Base-by-base conservation (phyloP, 2,113 vertebrate genomes). In the Amphiprion ocellaris region DNA sequence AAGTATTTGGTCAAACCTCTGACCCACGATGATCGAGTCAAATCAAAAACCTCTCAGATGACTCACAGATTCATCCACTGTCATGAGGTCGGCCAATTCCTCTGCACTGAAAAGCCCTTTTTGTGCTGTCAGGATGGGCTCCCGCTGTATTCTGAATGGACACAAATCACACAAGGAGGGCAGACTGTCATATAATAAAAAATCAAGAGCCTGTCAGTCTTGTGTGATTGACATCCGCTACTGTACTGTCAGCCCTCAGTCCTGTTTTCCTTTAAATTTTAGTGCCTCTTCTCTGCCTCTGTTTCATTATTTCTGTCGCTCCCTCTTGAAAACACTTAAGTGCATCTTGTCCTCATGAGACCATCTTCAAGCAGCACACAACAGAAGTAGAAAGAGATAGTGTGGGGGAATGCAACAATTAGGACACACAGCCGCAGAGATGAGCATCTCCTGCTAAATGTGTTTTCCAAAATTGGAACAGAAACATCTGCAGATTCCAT, bases 11-110 rank as follows among this genome's bases (percentile, higher is more conserved):
- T 70, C 44, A 50, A 54, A 49, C 21, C 58, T 37, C 63, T 81
- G 56, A 83, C 82, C 79, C 79, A 54, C 64, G 33, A 66, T 64
- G 72, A 89, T 62, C 6, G 12, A 62, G 70, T 47, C 53, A n/a
- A 79, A 72, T 85, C 58, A 64, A 53, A 79, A 64, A 71, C 21
- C 50, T 62, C 64, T 74, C 73, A 9, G 24, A 53, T 77, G 82
- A 87, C 37, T 87, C 69, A 69, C 41, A 30, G 59, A 85, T 56
- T 85, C 68, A 37, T 46, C 16, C 28, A 1, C 70, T 72, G 62
- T 54, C 26, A 3, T 24, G 64, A 72, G 58, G 52, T 60, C 1
- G 3, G 55, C 59, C 16, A 19, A 64, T 71, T 60, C 59, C 47
- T 80, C 17, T 49, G n/a, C 44, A 39, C 2, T 5, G 52, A 23